Conservation (phyloP, 30 jellyfish, hydroid and myxozoan species). For the Phacellophora camtschatica region DNA sequence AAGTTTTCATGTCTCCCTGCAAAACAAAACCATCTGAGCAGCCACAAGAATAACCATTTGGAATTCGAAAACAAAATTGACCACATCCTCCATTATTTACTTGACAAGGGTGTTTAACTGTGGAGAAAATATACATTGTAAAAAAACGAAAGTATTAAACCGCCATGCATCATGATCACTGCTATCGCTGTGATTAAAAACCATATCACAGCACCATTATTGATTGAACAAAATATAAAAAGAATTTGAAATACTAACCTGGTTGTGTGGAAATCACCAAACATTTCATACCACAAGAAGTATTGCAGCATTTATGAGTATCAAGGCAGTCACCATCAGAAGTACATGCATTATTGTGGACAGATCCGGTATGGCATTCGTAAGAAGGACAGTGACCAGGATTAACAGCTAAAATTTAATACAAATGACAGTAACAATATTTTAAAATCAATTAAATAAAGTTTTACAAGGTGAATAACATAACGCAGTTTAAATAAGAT, state of each 20-base stretch:
- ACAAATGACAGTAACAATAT: neutral
- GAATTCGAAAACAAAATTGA: slow-evolving; percentile 79
- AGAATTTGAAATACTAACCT: slow-evolving; percentile 13
- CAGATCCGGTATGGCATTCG: neutral
- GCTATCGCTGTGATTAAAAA: too few relatives aligned
- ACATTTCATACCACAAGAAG: slow-evolving; percentile 61
- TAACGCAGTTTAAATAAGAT: too few relatives aligned
- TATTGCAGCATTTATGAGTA: slow-evolving; percentile 47
- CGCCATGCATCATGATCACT: too few relatives aligned
- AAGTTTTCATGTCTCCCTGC: slow-evolving; percentile 59
- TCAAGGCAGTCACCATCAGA: slow-evolving; percentile 46
- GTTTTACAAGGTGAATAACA: too few relatives aligned
- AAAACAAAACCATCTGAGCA: slow-evolving; percentile 52
- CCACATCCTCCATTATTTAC: slow-evolving; percentile 74
- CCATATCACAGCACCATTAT: too few relatives aligned
- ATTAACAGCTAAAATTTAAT: slow-evolving; percentile 14
- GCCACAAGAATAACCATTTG: slow-evolving; percentile 58
- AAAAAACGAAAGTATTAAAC: too few relatives aligned
- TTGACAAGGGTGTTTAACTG: slow-evolving; percentile 65
- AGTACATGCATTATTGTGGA: neutral
- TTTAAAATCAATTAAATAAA: neutral
- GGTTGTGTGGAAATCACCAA: slow-evolving; percentile 12
- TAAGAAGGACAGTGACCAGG: slow-evolving; percentile 56
- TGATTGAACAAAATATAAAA: too few relatives aligned
- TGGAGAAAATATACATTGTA: neutral